Conservation (phyloP, 2,888 invertebrate species). For the Drosophila recens region DNA sequence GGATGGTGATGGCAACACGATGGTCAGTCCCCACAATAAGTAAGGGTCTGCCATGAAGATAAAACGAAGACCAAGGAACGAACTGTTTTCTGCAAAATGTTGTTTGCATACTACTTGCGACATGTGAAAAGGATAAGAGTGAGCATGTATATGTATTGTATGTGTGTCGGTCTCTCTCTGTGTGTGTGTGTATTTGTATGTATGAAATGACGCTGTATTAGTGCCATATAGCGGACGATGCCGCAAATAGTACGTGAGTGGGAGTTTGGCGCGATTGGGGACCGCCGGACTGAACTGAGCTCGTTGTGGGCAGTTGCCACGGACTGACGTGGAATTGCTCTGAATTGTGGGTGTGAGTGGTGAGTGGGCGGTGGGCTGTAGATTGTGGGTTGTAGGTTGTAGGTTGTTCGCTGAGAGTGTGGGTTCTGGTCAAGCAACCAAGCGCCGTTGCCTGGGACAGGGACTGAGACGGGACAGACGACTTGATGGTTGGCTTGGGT, state of each 20-base stretch:
- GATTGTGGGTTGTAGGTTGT: neutral
- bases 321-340: slow-evolving; percentile 45
- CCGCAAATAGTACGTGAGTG: slow-evolving; percentile 72
- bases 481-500: slow-evolving; percentile 70
- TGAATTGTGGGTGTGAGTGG: slow-evolving; percentile 12
- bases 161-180: slow-evolving; percentile 4
- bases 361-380: slow-evolving; percentile 29
- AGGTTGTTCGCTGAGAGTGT: neutral
- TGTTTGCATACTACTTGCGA: slow-evolving; percentile 85
- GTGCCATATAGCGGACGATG: slow-evolving; percentile 68
- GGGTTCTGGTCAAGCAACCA: slow-evolving; percentile 72
- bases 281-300: slow-evolving; percentile 48
- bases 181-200: slow-evolving; percentile 29
- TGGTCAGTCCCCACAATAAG: slow-evolving; percentile 79
- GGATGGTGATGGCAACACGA: slow-evolving; percentile 63
- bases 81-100: slow-evolving; percentile 82
- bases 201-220: slow-evolving; percentile 32
- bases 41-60: slow-evolving; percentile 81
- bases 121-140: slow-evolving; percentile 83
- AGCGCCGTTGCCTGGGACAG: slow-evolving; percentile 66
- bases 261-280: slow-evolving; percentile 76
- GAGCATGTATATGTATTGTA: slow-evolving; percentile 17
- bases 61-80: slow-evolving; percentile 82
- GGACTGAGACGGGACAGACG: slow-evolving; percentile 76
- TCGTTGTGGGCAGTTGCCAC: slow-evolving; percentile 76